Conservation (phyloP, 2,113 vertebrate species). For the Okapia johnstoni region DNA sequence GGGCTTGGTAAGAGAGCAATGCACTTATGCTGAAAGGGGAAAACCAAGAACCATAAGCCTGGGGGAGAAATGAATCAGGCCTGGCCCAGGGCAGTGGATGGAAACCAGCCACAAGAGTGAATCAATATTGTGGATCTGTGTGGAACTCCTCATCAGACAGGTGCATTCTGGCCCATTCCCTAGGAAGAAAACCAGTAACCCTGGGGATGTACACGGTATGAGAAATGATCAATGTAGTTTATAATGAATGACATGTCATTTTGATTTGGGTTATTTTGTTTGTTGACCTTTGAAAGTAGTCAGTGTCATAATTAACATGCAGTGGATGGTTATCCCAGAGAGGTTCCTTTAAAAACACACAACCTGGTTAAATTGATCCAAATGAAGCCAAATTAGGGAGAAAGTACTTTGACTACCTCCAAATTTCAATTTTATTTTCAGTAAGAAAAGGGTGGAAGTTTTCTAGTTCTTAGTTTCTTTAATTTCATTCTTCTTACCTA, state of each 20-base stretch:
- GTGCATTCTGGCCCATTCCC: background rate
- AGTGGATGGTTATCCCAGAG: background rate
- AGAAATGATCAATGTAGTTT: background rate
- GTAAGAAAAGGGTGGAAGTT: background rate
- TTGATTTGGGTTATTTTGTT: background rate
- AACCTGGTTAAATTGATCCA: background rate
- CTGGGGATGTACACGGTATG: background rate
- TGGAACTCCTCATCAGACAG: background rate
- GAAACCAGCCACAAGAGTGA: background rate
- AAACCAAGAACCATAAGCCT: background rate
- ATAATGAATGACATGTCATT: background rate
- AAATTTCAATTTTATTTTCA: slow-evolving; percentile 17
- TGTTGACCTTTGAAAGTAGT: background rate
- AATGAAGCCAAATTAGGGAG: background rate
- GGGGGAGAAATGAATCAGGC: background rate
- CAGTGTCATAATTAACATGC: background rate
- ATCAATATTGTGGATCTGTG: background rate
- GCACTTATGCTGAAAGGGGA: background rate
- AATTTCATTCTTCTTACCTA: background rate
- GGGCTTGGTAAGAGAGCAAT: background rate
- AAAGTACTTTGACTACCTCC: background rate
- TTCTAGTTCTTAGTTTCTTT: background rate
- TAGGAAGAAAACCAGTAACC: background rate
- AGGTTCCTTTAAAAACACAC: background rate
- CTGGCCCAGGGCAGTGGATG: background rate